These are phyloP conservation scores for Hyposoter didymator DNA, from an alignment of 2,888 invertebrate genomes.

Conservation along the genomic window DNA sequence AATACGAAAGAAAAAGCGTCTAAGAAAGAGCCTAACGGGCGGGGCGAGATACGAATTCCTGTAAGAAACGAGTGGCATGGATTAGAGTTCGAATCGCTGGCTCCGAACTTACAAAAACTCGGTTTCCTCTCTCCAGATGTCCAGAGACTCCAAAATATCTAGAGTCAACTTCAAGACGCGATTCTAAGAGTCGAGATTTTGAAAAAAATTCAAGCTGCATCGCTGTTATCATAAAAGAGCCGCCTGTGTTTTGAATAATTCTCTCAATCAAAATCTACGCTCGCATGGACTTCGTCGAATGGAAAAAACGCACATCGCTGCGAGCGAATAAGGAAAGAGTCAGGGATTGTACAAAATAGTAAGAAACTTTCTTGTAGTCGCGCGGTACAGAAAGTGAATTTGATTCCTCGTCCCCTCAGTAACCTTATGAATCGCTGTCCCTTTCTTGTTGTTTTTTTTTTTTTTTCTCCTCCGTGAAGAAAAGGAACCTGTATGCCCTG, in stretches of 20 bases:
- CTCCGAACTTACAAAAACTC: conserved; percentile 37
- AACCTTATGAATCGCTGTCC: background rate
- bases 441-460: conserved; percentile 19
- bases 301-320: background rate
- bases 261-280: background rate
- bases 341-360: conserved; percentile 2
- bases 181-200: background rate
- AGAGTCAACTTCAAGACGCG: background rate
- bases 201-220: background rate
- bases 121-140: conserved; percentile 33
- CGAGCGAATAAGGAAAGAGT: background rate
- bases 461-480: conserved; percentile 32
- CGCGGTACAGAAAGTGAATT: conserved; percentile 34
- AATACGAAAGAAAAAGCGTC: conserved; percentile 50
- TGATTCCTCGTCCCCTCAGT: conserved; percentile 28
- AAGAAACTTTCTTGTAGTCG: conserved; percentile 4
- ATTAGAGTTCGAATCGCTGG: conserved; percentile 48
- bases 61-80: conserved; percentile 52
- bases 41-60: conserved; percentile 64
- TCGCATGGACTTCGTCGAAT: background rate
- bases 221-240: background rate
- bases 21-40: conserved; percentile 56
- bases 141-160: background rate
- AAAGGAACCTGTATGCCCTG: conserved; percentile 34
- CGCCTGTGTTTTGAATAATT: background rate